Evolutionary conservation across 2,888 invertebrate genomes (phyloP).

Genomic region (Steinernema carpocapsae): DNA sequence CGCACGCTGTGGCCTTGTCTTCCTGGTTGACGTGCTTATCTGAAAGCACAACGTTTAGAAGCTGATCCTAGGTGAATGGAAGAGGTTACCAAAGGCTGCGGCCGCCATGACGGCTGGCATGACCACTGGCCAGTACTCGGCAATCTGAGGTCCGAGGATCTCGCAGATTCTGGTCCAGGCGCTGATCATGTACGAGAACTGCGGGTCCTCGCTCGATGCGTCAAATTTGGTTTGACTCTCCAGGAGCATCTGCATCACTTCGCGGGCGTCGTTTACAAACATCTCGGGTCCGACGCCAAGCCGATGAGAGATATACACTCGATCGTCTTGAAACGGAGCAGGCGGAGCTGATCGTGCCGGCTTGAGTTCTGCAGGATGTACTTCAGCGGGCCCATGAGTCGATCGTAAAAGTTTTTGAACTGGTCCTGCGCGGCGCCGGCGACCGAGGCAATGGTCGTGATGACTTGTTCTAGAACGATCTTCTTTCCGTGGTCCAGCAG

Average conservation of each 20-base stretch:
- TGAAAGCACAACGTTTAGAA: too few species aligned
- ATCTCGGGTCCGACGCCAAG: conserved; percentile 73
- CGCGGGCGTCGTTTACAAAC: conserved; percentile 84
- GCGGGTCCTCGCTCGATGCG: conserved; percentile 50
- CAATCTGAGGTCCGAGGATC: conserved; percentile 82
- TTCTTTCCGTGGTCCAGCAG: conserved; percentile 91
- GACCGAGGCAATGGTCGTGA: conserved; percentile 82
- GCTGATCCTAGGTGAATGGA: too few species aligned
- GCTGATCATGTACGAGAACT: conserved; percentile 92
- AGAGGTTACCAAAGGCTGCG: conserved; percentile 82
- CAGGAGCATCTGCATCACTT: conserved; percentile 91
- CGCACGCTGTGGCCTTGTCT: conserved; percentile 93
- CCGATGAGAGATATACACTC: conserved; percentile 98
- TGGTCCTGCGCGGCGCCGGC: conserved; percentile 97
- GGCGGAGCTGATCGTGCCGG: conserved; percentile 74
- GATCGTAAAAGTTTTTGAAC: conserved; percentile 90
- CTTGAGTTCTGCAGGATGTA: conserved; percentile 94
- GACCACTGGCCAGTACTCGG: conserved; percentile 83
- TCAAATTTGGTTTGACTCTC: conserved; percentile 75
- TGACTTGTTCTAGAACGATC: conserved; percentile 86
- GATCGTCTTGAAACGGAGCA: conserved; percentile 95
- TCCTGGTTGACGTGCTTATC: conserved; percentile 85
- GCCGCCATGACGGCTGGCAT: conserved; percentile 92
- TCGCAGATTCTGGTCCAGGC: conserved; percentile 99
- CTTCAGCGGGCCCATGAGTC: conserved; percentile 85